These are phyloP conservation scores for Tetramorium simillimum DNA, from an alignment of 1,140 invertebrate species.

Conservation along the genomic window DNA sequence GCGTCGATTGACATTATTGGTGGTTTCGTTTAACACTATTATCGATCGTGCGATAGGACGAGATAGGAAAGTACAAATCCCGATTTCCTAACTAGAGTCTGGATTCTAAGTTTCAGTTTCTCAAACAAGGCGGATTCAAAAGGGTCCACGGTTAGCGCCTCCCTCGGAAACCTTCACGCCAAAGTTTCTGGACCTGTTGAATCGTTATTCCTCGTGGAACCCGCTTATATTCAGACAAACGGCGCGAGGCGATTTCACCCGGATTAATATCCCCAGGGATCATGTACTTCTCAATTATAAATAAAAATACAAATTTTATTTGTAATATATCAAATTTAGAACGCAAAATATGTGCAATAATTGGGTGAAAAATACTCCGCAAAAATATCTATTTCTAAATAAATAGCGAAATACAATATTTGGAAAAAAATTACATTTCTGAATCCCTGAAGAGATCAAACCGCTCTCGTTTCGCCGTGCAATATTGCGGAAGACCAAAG, in stretches of 20 bases:
- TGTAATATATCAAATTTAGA: neutral
- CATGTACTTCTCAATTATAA: neutral
- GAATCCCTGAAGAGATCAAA: neutral
- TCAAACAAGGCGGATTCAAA: conserved; percentile 35
- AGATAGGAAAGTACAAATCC: conserved; percentile 8
- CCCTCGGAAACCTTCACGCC: conserved; percentile 35
- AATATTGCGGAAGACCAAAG: neutral
- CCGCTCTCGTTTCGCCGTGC: neutral
- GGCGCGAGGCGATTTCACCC: neutral
- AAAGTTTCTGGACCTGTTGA: conserved; percentile 54
- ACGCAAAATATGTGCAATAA: neutral
- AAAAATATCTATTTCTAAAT: neutral
- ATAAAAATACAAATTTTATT: neutral
- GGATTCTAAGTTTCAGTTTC: conserved; percentile 33
- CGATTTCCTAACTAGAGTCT: neutral
- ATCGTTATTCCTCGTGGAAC: conserved; percentile 50
- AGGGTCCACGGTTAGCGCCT: conserved; percentile 14
- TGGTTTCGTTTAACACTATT: neutral
- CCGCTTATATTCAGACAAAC: conserved; percentile 21
- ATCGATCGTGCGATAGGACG: neutral
- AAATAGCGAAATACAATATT: neutral
- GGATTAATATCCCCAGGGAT: conserved; percentile 24
- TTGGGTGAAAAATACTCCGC: neutral
- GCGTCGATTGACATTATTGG: neutral
- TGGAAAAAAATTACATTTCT: neutral